Conservation (phyloP, 92 coral and sea anemone genomes). For the Epizoanthus ramosus region DNA sequence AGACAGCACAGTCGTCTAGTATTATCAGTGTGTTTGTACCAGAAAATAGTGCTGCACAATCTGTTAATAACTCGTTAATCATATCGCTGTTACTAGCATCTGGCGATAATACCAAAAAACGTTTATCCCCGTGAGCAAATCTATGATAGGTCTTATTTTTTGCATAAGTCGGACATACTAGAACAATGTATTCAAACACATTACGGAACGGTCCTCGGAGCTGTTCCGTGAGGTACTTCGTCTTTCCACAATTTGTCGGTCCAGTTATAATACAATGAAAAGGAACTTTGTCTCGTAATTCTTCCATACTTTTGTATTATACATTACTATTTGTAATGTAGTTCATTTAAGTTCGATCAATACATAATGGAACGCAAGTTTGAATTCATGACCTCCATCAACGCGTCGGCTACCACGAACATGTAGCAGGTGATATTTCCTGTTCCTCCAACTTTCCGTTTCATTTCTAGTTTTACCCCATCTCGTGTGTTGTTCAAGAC, state of each 20-base stretch:
- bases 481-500: conserved; percentile 50
- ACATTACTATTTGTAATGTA: not conserved
- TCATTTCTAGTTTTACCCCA: conserved; percentile 47
- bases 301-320: conserved; percentile 30
- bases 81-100: conserved; percentile 53
- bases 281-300: conserved; percentile 25
- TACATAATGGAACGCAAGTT: conserved; percentile 29
- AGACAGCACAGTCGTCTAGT: conserved; percentile 56
- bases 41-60: conserved; percentile 36
- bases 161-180: conserved; percentile 46
- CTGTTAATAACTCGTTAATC: conserved; percentile 53
- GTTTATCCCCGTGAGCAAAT: conserved; percentile 21
- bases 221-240: conserved; percentile 12
- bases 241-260: conserved; percentile 46
- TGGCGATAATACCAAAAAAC: conserved; percentile 46
- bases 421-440: conserved; percentile 52
- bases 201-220: conserved; percentile 23
- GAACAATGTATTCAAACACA: conserved; percentile 39
- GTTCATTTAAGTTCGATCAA: no score
- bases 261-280: conserved; percentile 22
- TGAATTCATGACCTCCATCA: conserved; percentile 56
- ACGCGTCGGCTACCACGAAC: conserved; percentile 53
- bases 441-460: not conserved
- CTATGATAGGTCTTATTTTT: conserved; percentile 44
- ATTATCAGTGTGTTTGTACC: conserved; percentile 57